Evolutionary conservation across 2,113 vertebrate species (phyloP), one percentile per base, ranked within the genome.

Genomic region (Panthera uncia): DNA sequence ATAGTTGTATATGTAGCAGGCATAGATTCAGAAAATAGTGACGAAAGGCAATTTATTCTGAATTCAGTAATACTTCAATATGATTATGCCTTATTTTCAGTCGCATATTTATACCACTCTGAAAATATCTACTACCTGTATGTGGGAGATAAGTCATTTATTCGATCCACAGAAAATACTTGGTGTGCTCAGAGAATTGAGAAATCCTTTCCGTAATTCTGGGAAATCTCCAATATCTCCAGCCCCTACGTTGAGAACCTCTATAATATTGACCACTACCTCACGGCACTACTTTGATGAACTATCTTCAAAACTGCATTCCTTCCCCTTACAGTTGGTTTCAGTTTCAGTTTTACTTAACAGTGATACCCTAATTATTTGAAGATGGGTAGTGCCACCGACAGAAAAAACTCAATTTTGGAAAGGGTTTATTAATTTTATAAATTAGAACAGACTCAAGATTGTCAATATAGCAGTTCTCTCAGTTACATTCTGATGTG

Each of bases 381-480:
- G 68, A 86, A 71, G 27, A 92, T 52, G 31, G 55, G 19, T 33
- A 65, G 2, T 48, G 2, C 5, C 5, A 84, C 2, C 84, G 33
- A n/a, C 55, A 65, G 79, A 14, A 74, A 65, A 87, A 57, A 25
- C 23, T 41, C 10, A 65, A 63, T 57, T 95, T 88, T 92, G 50
- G 48, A 95, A 85, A 73, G 83, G 19, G 33, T 81, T 88, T n/a
- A 95, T 73, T 81, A 38, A 14, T 38, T 94, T 80, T 71, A 82
- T 57, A 96, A 90, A 87, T 96, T 52, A 90, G 57, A 90, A 45
- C 5, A 90, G 31, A 90, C 25, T 92, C 10, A 96, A 90, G 45
- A 23, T 38, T 36, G 48, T 90, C 50, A 36, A 7, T 78, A 18
- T 85, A 85, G 57, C 9, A 66, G 19, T 55, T 31, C 48, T 85